Base-by-base conservation (phyloP, 1,140 invertebrate species). In the Sycophaga agraensis region DNA sequence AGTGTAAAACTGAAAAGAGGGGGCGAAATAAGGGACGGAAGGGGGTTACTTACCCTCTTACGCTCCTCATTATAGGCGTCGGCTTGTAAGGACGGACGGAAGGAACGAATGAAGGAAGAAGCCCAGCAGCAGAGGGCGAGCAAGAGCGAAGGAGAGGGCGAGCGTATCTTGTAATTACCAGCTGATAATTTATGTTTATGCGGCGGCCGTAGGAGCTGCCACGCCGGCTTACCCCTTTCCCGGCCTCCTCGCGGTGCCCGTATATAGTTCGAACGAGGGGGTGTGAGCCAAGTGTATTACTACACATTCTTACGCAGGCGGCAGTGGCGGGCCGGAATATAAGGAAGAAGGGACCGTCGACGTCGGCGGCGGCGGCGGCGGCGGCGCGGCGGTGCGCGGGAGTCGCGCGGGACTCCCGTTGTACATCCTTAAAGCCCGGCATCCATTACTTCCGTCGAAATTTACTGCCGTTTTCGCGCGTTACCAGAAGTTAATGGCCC, bases 151-250 rank as follows among this genome's bases (percentile, higher is more conserved):
- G 35, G 43, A 46, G 17, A 40, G 55, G 9, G 59, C 46, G 51
- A 66, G 66, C 74, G 74, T 80, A 78, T 78, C 74, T 80, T 74
- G 79, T 81, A 81, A 81, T 81, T 81, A 81, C 79, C 78, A 80
- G 73, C 77, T 80, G 79, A 81, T 81, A 81, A 81, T 81, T 81
- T 81, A 80, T 81, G 79, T 81, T 80, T 81, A 81, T 80, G 77
- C 72, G 76, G 71, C 72, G 66, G 65, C 56, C 16, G 57, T 40
- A 40, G 45, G 35, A 58, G 37, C 11, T 39, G 45, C 56, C 46
- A 24, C 22, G 4, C 42, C 49, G 68, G 75, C 74, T 78, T 72
- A 78, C 76, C 78, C 76, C 74, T 79, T 79, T 76, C 60, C 64
- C 31, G 58, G n/a, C n/a, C n/a, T n/a, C n/a, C n/a, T 49, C 59